Percentiles rank a stretch among this genome's conserved stretches.
Conservation (phyloP, 2,888 invertebrate genomes). For the Mylabris sibirica region DNA sequence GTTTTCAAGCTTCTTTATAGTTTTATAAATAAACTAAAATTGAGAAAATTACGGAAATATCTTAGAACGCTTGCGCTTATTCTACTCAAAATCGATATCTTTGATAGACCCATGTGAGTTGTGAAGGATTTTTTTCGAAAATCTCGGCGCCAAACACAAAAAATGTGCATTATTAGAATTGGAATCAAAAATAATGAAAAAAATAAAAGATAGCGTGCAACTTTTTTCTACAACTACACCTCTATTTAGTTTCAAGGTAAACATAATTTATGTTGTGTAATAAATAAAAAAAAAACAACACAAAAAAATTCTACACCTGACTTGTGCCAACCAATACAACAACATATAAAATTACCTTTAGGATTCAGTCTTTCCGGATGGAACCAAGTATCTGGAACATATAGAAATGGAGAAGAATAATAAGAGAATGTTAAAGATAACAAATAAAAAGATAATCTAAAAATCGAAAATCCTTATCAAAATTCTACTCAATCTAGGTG, state of each 20-base stretch:
- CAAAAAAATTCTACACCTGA: not conserved
- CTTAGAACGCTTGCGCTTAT: slow-evolving; percentile 22
- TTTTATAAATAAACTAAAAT: slow-evolving; percentile 16
- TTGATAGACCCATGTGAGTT: no score
- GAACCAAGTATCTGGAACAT: slow-evolving; percentile 87
- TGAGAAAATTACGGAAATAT: slow-evolving; percentile 19
- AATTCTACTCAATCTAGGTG: no score
- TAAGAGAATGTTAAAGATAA: not conserved
- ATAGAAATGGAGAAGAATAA: not conserved
- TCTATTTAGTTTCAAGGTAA: slow-evolving; percentile 11
- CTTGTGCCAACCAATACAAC: slow-evolving; percentile 6
- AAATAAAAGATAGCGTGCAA: not conserved
- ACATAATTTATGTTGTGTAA: not conserved
- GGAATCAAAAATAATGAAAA: not conserved
- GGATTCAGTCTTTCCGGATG: slow-evolving; percentile 91
- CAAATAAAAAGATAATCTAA: not conserved
- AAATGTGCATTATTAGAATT: not conserved
- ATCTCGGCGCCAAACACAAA: not conserved
- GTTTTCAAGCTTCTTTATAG: not conserved
- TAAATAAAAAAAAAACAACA: not conserved
- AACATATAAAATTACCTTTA: slow-evolving; percentile 69
- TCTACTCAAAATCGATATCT: slow-evolving; percentile 22
- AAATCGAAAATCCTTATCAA: not conserved
- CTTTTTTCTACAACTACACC: not conserved
- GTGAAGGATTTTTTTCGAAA: not conserved